These are phyloP conservation scores for Carterocephalus palaemon DNA, from an alignment of 2,888 invertebrate species.

Conservation along the genomic window DNA sequence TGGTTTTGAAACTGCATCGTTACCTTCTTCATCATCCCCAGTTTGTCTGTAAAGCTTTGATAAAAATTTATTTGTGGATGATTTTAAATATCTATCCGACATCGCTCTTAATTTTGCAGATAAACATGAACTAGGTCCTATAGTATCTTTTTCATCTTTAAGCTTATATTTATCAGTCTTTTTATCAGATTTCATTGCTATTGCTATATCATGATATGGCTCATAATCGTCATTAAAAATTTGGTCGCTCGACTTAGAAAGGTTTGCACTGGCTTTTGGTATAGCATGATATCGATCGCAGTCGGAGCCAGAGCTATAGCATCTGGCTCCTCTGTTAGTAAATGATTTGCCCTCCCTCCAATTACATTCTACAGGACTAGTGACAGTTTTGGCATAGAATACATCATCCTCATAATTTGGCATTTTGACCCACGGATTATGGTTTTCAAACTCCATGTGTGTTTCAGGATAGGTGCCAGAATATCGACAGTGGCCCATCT, in stretches of 20 bases:
- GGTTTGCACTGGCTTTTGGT: conserved; percentile 64
- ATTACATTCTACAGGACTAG: conserved; percentile 58
- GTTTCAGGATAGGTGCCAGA: conserved; percentile 55
- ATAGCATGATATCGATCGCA: conserved; percentile 70
- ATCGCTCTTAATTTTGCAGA: conserved; percentile 85
- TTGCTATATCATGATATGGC: conserved; percentile 48
- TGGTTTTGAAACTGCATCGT: conserved; percentile 54
- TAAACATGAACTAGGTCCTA: conserved; percentile 80
- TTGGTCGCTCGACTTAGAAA: conserved; percentile 77
- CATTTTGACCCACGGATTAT: conserved; percentile 74
- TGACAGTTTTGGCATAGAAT: conserved; percentile 59
- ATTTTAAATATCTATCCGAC: conserved; percentile 85
- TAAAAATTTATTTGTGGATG: conserved; percentile 83
- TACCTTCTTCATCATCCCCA: conserved; percentile 55
- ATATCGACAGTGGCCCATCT: conserved; percentile 58
- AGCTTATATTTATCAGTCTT: conserved; percentile 73
- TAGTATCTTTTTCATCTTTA: conserved; percentile 69
- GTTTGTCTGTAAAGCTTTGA: conserved; percentile 82
- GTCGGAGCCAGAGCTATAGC: conserved; percentile 75
- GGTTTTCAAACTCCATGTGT: conserved; percentile 71
- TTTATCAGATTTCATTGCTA: conserved; percentile 58
- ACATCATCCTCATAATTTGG: conserved; percentile 71
- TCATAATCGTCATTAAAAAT: conserved; percentile 76
- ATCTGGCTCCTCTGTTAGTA: conserved; percentile 63
- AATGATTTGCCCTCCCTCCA: conserved; percentile 67